Evolutionary conservation across 2,113 vertebrate species (phyloP), one percentile per base, ranked within the genome.

Genomic region (Morphnarchus princeps): DNA sequence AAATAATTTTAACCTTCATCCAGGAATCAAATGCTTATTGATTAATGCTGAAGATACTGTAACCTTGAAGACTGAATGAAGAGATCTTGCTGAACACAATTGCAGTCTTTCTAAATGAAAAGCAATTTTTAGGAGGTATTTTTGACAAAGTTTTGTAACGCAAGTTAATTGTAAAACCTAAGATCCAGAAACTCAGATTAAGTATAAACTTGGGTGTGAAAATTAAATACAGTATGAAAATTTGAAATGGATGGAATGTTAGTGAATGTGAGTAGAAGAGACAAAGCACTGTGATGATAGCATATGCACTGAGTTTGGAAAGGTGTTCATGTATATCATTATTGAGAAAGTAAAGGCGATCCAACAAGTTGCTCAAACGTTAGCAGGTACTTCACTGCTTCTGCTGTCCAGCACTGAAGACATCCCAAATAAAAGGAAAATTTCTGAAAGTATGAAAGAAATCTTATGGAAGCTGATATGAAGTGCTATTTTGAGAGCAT

Each of bases 61-160:
- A 97, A 96, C 38, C 63, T 94, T 97, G 79, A 97, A 97, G 86
- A 87, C 58, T 93, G 92, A 98, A 96, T 91, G 81, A 95, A 95
- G 54, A 93, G 82, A 89, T 82, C 86, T 93, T 94, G 62, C 69
- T 93, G 77, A 97, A 90, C 65, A 96, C 50, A 96, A 95, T 20
- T 93, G 55, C 58, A 95, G 49, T 40, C 79, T 97, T 96, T 95
- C 57, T 93, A 93, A 93, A 45, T 4, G 63, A 94, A 69, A 83
- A 61, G 5, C 15, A 40, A 28, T 78, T 95, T 97, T 81, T 73
- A 94, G 82, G 96, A 87, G 87, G 29, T 8, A 58, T 92, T 95
- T 96, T 97, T 95, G 38, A 94, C 50, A 49, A 90, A 83, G 83
- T 93, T 90, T 92, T 45, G 55, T 93, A 73, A 80, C 11, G 11